Conservation (phyloP, 1,140 invertebrate genomes). For the Zaprionus inermis region DNA sequence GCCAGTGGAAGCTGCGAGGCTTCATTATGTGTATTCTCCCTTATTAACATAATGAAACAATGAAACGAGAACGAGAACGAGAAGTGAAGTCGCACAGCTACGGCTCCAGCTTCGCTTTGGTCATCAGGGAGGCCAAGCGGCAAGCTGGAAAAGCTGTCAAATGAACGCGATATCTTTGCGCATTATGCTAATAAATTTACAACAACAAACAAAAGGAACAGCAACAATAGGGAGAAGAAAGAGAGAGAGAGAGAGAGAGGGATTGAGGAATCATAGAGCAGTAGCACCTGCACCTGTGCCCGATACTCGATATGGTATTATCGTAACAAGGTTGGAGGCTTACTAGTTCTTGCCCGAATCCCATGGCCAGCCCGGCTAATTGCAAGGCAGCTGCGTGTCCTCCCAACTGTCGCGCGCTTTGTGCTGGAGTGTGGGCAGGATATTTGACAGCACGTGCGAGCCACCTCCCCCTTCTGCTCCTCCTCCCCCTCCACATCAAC, state of each 20-base stretch:
- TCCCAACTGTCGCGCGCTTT: not conserved
- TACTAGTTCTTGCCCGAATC: not conserved
- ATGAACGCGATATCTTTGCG: slow-evolving; percentile 78
- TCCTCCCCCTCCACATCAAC: slow-evolving; percentile 30
- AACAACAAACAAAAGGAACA: slow-evolving; percentile 26
- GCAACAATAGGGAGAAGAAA: not conserved
- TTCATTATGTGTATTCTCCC: slow-evolving; percentile 53
- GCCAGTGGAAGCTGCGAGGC: slow-evolving; percentile 24
- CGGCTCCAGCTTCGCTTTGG: slow-evolving; percentile 6
- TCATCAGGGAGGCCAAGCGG: slow-evolving; percentile 47
- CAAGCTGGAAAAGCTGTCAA: slow-evolving; percentile 70
- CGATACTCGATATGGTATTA: not conserved
- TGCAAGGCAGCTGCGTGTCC: slow-evolving; percentile 5
- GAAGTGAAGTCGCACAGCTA: not conserved
- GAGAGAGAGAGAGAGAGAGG: slow-evolving; percentile 7
- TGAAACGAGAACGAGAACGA: slow-evolving; percentile 23
- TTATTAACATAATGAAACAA: slow-evolving; percentile 80
- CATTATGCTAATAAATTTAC: slow-evolving; percentile 80
- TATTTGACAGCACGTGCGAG: slow-evolving; percentile 1
- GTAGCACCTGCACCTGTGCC: slow-evolving; percentile 28
- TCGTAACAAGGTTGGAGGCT: not conserved
- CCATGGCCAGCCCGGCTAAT: not conserved
- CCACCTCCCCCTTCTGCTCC: not conserved
- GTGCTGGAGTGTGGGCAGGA: not conserved
- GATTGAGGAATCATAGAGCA: slow-evolving; percentile 44